Base-by-base conservation (phyloP, 2,797 vertebrate species). In the Notoglanidium macrostoma region DNA sequence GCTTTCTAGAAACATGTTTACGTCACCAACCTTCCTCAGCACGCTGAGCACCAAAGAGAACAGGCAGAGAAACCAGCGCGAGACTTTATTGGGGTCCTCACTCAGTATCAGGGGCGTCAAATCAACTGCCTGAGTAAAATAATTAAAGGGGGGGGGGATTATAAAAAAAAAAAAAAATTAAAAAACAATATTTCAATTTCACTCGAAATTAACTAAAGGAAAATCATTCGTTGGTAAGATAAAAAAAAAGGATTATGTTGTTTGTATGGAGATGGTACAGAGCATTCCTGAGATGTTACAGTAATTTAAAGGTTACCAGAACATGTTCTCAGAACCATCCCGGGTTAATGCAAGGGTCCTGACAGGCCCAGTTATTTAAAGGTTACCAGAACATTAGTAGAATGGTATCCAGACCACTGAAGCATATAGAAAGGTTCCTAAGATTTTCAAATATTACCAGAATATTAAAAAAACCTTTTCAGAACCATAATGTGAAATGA, bases 71-170 rank as follows among this genome's bases (percentile, higher is more conserved):
- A 4, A 11, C 51, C 4, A 4, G 78, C 12, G 35, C 12, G 0
- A 32, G 4, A 2, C 51, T 88, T 88, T 87, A 88, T 59, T 0
- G 6, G 83, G 89, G 88, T 87, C 88, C 84, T 90, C 7, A 61
- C 26, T 51, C 63, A 68, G 19, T 2, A 4, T 5, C 23, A n/a
- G 44, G 21, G 79, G 79, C 14, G n/a, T 46, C 40, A 2, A 61
- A 54, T 21, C 9, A 74, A 84, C 6, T 87, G 89, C 89, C 89
- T 90, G 89, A 76, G 26, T 77, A 40, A 82, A 90, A 87, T 55
- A 23, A 73, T 40, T 40, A 40, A n/a, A n/a, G n/a, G n/a, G n/a
- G n/a, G n/a, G n/a, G n/a, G n/a, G n/a, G n/a, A n/a, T n/a, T n/a
- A n/a, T 46, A 46, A 46, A 46, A 46, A 46, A 46, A 46, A 46